Base-by-base conservation (phyloP, 2,797 vertebrate genomes). In the Phataginus tetradactyla region DNA sequence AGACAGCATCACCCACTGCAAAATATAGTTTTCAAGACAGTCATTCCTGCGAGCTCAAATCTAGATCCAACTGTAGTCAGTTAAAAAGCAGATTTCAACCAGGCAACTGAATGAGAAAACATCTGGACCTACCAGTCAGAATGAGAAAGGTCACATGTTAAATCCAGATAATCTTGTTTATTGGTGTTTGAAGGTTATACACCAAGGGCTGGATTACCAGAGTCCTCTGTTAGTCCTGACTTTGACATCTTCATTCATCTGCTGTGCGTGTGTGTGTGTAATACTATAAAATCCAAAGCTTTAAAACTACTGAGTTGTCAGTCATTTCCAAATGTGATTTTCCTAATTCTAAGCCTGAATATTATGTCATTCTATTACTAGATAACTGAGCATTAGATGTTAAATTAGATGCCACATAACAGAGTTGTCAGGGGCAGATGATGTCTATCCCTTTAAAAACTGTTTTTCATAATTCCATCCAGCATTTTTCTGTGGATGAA, bases 131-230 rank as follows among this genome's bases (percentile, higher is more conserved):
- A 96, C 95, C 98, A 98, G 98, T 98, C 98, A 98, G 96, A 98
- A 98, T 96, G 98, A 98, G 91, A 98, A 98, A 98, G 98, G 98
- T 98, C 98, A 97, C 98, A 97, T 98, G 98, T 98, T 98, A 98
- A 98, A 98, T 59, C 97, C 98, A 96, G 98, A 98, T 98, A 97
- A 98, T 97, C 97, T 97, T 86, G 92, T 96, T 98, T 98, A 98
- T 98, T 98, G 83, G 0, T 97, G 98, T 97, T 91, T 98, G 97
- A 98, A 98, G 98, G 96, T 98, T 97, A 97, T 96, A 94, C 96
- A 97, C 96, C 96, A 96, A 98, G 98, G 98, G 98, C 98, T 96
- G 98, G 97, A 98, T 98, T 98, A 98, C 97, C 97, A 96, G 97
- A 95, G 93, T 15, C 79, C 94, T 97, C 97, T 83, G 95, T 96